phyloP scores from a whole-genome alignment of 2,888 invertebrate species.

The Herminia tarsipennalis region DNA sequence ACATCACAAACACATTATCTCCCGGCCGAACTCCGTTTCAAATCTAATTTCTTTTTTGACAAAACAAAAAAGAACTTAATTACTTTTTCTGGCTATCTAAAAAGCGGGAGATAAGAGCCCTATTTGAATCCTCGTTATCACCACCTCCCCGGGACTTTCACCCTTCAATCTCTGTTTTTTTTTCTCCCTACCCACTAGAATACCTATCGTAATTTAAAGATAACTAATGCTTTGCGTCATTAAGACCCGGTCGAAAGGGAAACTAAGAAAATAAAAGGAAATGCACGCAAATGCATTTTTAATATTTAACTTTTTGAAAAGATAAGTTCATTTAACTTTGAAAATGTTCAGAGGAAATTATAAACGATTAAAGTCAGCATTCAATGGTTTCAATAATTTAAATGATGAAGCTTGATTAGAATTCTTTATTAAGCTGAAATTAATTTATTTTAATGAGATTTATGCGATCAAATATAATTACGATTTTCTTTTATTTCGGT shows the following conservation, averaged over 20 bases:
- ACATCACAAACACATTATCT: conserved; percentile 77
- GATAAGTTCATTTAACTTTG: conserved; percentile 28
- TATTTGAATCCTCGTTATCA: conserved; percentile 79
- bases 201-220: conserved; percentile 81
- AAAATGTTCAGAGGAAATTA: conserved; percentile 14
- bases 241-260: conserved; percentile 67
- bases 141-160: conserved; percentile 66
- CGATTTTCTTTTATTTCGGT: conserved; percentile 30
- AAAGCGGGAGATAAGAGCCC: conserved; percentile 74
- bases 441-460: conserved; percentile 23
- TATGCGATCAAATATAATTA: conserved; percentile 24
- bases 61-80: conserved; percentile 77
- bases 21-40: conserved; percentile 54
- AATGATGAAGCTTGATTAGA: conserved; percentile 6
- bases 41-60: conserved; percentile 73
- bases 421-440: conserved; percentile 7
- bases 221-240: conserved; percentile 81
- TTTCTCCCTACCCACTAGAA: conserved; percentile 58
- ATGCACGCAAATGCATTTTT: conserved; percentile 78
- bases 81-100: conserved; percentile 78
- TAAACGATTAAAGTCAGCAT: conserved; percentile 12
- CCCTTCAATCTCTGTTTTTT: conserved; percentile 69
- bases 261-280: conserved; percentile 48
- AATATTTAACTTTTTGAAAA: conserved; percentile 50
- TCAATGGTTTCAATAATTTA: conserved; percentile 10